Evolutionary conservation across 2,113 vertebrate species (phyloP).

Genomic region (Microtus oregoni): DNA sequence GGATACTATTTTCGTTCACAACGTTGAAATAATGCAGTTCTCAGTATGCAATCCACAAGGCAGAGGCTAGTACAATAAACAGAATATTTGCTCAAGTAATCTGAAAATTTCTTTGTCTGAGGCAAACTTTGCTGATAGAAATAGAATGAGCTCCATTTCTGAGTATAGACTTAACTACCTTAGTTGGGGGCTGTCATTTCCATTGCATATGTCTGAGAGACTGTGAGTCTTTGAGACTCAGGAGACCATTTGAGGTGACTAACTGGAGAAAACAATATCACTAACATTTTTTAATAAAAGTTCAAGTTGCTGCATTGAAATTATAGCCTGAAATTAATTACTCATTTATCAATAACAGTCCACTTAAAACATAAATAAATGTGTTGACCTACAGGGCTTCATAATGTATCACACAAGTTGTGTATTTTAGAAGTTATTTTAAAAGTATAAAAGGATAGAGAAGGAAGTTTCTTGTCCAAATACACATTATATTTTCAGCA

Average conservation of each 20-base stretch:
- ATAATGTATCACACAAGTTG: constrained; percentile 56
- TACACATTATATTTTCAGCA: constrained; percentile 73
- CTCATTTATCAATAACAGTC: constrained; percentile 7
- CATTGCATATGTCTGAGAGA: constrained; percentile 1
- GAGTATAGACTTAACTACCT: background rate
- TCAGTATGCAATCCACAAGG: background rate
- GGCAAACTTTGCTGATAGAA: background rate
- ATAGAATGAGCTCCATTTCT: background rate
- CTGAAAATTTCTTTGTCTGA: background rate
- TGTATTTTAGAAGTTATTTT: constrained; percentile 74
- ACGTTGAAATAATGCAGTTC: background rate
- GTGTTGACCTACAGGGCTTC: constrained; percentile 56
- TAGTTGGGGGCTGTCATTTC: background rate
- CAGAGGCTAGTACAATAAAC: background rate
- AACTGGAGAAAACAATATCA: background rate
- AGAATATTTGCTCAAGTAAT: constrained; percentile 17
- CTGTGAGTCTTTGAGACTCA: background rate
- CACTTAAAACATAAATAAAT: constrained; percentile 49
- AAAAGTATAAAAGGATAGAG: constrained; percentile 62
- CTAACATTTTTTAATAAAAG: constrained; percentile 36
- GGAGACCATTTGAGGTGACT: background rate
- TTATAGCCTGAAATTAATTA: constrained; percentile 58
- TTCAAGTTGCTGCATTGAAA: background rate
- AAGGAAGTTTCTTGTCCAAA: constrained; percentile 67
- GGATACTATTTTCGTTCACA: background rate